Base-by-base conservation (phyloP, 2,888 invertebrate species). In the Standfussiana lucernea region DNA sequence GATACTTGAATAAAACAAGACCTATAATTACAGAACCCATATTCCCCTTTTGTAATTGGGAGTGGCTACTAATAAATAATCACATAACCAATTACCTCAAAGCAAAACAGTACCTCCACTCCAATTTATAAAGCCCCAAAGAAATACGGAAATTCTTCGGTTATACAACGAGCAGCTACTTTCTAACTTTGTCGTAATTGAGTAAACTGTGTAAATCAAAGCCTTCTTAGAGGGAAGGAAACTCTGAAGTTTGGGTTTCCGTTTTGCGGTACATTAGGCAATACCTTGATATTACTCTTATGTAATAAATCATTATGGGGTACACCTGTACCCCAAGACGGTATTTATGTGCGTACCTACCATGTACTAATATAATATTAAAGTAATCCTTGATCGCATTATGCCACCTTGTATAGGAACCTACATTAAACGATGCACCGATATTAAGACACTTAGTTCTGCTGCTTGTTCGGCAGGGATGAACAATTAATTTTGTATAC, bases 231-330 rank as follows among this genome's bases (percentile, higher is more conserved):
- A 79, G 77, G 73, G 69, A 74, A 56, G 56, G 64, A 70, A 77
- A 82, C 28, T 86, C 67, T 53, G 56, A 77, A 86, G 75, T 86
- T 86, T 70, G n/a, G 59, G 37, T 64, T 84, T 67, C 77, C 85
- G 69, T 85, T 86, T 79, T 28, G 67, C 85, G 74, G 79, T 80
- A 86, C 87, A 86, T 86, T 87, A 86, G 62, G 82, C 77, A 75
- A 64, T 66, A 65, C 69, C 68, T 73, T 47, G 66, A 53, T 72
- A 72, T 76, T 77, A 69, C 77, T 77, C 71, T 62, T 56, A 84
- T n/a, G 59, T 68, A 61, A 82, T 75, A 84, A 82, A 82, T 84
- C 72, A 70, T 74, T 61, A 70, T 45, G 35, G 59, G 67, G 65
- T 61, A 59, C 56, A 81, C 65, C 64, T 81, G 40, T 40, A 64